Evolutionary conservation across 2,113 vertebrate species (phyloP), one percentile per base, ranked within the genome.

Genomic region (Bambusicola thoracicus): DNA sequence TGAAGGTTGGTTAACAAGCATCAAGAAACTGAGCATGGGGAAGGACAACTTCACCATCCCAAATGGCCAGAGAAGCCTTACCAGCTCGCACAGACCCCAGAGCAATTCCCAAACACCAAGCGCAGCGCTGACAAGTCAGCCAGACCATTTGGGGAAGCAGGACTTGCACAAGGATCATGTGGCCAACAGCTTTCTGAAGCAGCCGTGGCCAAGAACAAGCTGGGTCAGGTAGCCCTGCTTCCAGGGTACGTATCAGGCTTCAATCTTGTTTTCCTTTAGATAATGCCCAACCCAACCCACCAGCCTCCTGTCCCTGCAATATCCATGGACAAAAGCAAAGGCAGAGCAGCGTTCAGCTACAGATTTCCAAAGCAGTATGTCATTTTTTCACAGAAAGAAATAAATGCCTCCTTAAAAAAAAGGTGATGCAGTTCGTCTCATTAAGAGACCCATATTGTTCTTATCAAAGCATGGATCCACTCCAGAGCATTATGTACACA

Each of bases 81-180:
- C 9, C 61, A 86, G n/a, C 53, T 13, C 12, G 27, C 25, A 48
- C 25, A 69, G 38, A 73, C 43, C 18, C 41, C 34, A 34, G 10
- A 17, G 8, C 25, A 58, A 58, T 30, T 46, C 61, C 66, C 46
- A 69, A 77, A 62, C 1, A 65, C 24, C 6, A 32, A 67, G 40
- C 1, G 1, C 19, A 19, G 51, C 0, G 1, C 20, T 22, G 17
- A 12, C 20, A 77, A 73, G 53, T 65, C 17, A 30, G 55, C 48
- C 8, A 48, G 63, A 43, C 1, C 5, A 3, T 49, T 49, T 2
- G 67, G 46, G 68, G 76, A 46, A 0, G 1, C 2, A 55, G 21
- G 21, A 77, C 14, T 40, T 49, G 56, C 19, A 11, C 6, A 3
- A 77, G n/a, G 41, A 11, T 46, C 69, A 30, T 4, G 5, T n/a